A percentile compares a stretch with the other conserved stretches of the same genome.
phyloP scores from a whole-genome alignment of 2,888 invertebrate species.

The Emesis castigata region DNA sequence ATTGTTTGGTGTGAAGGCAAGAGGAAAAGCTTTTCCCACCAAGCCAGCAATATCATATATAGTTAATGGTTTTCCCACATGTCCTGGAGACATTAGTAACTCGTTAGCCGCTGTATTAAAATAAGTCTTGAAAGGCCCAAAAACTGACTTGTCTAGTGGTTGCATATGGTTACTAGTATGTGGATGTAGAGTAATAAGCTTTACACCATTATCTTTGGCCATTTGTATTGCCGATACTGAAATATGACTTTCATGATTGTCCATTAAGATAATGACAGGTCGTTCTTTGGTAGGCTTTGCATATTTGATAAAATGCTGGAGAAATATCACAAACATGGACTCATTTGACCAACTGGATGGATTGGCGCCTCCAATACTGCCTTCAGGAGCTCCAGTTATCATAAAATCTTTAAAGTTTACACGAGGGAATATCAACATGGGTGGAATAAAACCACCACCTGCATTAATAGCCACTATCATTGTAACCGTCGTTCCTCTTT shows the following conservation, averaged over 20 bases:
- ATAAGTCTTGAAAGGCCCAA: slow-evolving; percentile 62
- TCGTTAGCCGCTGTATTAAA: slow-evolving; percentile 50
- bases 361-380: slow-evolving; percentile 55
- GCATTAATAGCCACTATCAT: slow-evolving; percentile 13
- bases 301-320: slow-evolving; percentile 70
- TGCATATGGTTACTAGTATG: slow-evolving; percentile 50
- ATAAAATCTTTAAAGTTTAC: slow-evolving; percentile 56
- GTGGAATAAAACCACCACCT: slow-evolving; percentile 55
- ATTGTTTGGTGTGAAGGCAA: slow-evolving; percentile 50
- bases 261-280: slow-evolving; percentile 48
- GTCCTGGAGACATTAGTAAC: slow-evolving; percentile 39
- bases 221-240: slow-evolving; percentile 41
- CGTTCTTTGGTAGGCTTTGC: slow-evolving; percentile 65
- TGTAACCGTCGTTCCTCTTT: slow-evolving; percentile 12
- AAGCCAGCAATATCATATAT: slow-evolving; percentile 72
- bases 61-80: slow-evolving; percentile 67
- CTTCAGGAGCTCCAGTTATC: slow-evolving; percentile 49
- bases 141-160: slow-evolving; percentile 69
- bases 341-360: slow-evolving; percentile 58
- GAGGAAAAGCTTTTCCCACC: slow-evolving; percentile 52
- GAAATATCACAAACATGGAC: slow-evolving; percentile 52
- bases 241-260: slow-evolving; percentile 59
- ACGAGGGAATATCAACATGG: slow-evolving; percentile 56
- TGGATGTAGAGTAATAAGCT: slow-evolving; percentile 59
- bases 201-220: slow-evolving; percentile 50